These are phyloP conservation scores for Gulo gulo DNA, from an alignment of 2,113 vertebrate genomes.

Conservation along the genomic window DNA sequence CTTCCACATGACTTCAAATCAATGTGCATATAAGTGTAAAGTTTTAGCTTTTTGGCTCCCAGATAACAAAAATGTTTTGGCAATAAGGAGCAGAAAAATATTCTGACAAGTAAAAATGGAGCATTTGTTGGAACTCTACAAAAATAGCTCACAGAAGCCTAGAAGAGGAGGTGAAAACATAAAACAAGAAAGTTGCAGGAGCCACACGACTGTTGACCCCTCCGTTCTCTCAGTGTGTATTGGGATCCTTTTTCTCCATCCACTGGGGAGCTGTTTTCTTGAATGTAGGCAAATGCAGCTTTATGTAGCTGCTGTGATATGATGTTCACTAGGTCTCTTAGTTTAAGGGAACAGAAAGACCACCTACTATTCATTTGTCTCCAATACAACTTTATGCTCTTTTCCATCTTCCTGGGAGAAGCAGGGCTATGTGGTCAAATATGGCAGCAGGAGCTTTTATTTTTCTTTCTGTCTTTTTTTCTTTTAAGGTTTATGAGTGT, in stretches of 20 bases:
- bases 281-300: neutral
- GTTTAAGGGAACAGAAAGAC: neutral
- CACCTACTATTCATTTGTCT: neutral
- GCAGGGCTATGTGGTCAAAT: accelerated
- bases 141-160: neutral
- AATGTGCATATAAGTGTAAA: neutral
- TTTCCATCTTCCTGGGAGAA: neutral
- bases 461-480: neutral
- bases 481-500: neutral
- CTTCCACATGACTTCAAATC: neutral
- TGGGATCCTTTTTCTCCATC: neutral
- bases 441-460: neutral
- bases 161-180: neutral
- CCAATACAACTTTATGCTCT: neutral
- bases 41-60: neutral
- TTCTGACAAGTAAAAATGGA: neutral
- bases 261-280: neutral
- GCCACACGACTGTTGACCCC: neutral
- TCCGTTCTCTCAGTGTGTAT: neutral
- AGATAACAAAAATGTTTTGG: neutral
- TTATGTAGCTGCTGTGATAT: accelerated
- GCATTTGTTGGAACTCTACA: neutral
- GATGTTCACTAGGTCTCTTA: neutral
- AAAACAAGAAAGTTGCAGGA: neutral
- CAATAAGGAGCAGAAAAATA: neutral